Percentiles rank a stretch among this genome's conserved stretches.
Conservation (phyloP, 2,797 vertebrate genomes). For the Hemitrygon akajei region DNA sequence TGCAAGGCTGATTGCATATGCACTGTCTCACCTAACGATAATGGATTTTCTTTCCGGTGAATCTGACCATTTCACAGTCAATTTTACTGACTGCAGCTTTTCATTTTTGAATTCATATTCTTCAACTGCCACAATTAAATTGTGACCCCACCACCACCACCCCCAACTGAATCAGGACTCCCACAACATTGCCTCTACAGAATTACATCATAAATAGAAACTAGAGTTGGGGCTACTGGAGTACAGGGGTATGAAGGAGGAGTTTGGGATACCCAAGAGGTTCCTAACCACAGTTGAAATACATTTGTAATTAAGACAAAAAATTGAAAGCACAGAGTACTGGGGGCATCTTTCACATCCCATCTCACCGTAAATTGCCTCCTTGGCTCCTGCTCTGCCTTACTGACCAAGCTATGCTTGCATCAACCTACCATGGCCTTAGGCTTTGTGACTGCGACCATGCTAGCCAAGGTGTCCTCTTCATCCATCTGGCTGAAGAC, state of each 20-base stretch:
- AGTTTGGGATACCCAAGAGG: neutral
- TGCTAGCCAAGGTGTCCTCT: conserved; percentile 77
- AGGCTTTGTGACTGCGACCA: conserved; percentile 86
- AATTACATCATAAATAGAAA: neutral
- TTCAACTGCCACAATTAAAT: neutral
- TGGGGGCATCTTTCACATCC: neutral
- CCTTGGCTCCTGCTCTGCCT: neutral
- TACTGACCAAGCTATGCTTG: neutral
- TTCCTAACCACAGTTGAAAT: neutral
- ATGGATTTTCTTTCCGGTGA: neutral
- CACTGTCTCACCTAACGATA: too few relatives aligned
- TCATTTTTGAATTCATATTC: neutral
- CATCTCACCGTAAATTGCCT: too few relatives aligned
- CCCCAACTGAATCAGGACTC: neutral
- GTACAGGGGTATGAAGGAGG: too few relatives aligned
- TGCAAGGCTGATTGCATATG: too few relatives aligned
- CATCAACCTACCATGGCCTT: conserved; percentile 78
- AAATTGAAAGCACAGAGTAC: too few relatives aligned
- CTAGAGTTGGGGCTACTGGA: neutral
- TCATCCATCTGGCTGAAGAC: conserved; percentile 82
- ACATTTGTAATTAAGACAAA: neutral
- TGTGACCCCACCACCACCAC: neutral
- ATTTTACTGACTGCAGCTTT: neutral
- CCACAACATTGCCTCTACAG: neutral
- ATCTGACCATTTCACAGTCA: neutral